Evolutionary conservation across 2,113 vertebrate genomes (phyloP).

Genomic region (Silurus glanis): DNA sequence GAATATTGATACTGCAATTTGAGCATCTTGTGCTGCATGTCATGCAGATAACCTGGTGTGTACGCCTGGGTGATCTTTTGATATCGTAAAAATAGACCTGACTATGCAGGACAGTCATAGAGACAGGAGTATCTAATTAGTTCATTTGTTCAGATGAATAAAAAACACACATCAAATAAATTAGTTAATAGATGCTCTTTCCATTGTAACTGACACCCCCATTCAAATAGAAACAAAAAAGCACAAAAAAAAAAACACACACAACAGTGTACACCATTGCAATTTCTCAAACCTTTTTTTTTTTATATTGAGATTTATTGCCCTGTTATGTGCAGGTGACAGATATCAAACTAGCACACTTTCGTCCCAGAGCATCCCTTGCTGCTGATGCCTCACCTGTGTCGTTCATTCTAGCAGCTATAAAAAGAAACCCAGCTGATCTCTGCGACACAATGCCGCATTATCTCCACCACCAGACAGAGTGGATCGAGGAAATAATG

Average conservation of each 20-base stretch:
- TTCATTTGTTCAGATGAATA: slow-evolving; percentile 2
- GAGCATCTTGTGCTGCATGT: neutral
- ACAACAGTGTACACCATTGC: slow-evolving; percentile 40
- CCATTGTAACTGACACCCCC: neutral
- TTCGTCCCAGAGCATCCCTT: neutral
- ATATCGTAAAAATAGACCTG: neutral
- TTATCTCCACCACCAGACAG: slow-evolving; percentile 49
- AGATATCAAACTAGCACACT: slow-evolving; percentile 43
- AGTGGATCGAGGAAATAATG: slow-evolving; percentile 45
- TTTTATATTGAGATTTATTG: slow-evolving; percentile 51
- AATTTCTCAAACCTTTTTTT: slow-evolving; percentile 32
- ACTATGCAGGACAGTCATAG: neutral
- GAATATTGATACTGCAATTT: slow-evolving; percentile 29
- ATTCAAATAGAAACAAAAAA: neutral
- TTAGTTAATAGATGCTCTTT: neutral
- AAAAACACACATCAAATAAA: neutral
- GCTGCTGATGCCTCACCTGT: slow-evolving; percentile 14
- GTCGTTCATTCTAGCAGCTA: slow-evolving; percentile 35
- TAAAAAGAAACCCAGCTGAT: slow-evolving; percentile 53
- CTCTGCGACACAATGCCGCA: slow-evolving; percentile 33
- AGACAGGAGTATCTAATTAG: slow-evolving; percentile 4
- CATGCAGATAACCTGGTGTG: neutral
- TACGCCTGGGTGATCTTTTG: neutral
- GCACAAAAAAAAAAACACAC: slow-evolving; percentile 37
- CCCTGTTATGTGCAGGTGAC: slow-evolving; percentile 48